phyloP scores from a whole-genome alignment of 1,140 invertebrate species.

The Paraescarpia echinospica region DNA sequence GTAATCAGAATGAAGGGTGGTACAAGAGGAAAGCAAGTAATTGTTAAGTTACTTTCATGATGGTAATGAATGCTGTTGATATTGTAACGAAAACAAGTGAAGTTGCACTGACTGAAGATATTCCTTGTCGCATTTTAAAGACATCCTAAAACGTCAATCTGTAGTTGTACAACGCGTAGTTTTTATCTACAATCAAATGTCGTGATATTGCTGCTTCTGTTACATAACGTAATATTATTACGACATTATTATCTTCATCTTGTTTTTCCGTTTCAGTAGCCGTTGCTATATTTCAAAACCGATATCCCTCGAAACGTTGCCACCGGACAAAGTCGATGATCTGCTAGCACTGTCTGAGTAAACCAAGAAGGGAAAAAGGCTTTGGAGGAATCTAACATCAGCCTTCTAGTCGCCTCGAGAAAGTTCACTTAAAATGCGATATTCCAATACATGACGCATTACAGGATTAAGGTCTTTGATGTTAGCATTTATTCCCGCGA shows the following conservation, averaged over 20 bases:
- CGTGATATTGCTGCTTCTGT: background rate
- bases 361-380: background rate
- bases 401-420: background rate
- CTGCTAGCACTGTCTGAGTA: background rate
- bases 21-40: too few relatives aligned
- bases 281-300: background rate
- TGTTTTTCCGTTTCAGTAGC: background rate
- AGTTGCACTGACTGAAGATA: too few relatives aligned
- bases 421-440: background rate
- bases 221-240: background rate
- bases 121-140: too few relatives aligned
- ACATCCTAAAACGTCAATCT: too few relatives aligned
- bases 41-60: too few relatives aligned
- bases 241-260: background rate
- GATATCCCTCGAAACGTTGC: background rate
- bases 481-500: background rate
- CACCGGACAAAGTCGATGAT: background rate
- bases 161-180: too few relatives aligned
- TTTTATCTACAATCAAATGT: too few relatives aligned
- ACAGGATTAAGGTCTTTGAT: background rate
- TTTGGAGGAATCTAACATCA: background rate
- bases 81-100: too few relatives aligned
- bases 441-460: background rate
- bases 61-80: too few relatives aligned
- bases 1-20: too few relatives aligned